Evolutionary conservation across 2,113 vertebrate species (phyloP).

Genomic region (Carassius gibelio): DNA sequence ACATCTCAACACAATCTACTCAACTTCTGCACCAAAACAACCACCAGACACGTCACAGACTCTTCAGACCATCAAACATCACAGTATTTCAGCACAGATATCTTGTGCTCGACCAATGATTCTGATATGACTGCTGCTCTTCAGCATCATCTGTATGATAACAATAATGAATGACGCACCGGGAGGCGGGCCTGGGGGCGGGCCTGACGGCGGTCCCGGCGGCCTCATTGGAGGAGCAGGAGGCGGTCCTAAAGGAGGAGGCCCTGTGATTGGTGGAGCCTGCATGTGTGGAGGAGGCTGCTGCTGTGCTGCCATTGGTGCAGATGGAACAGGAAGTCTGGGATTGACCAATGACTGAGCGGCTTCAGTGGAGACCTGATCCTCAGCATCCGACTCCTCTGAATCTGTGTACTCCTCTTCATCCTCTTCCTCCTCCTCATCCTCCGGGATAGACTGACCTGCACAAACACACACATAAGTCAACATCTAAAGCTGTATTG

Average conservation of each 20-base stretch:
- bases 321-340: slow-evolving; percentile 66
- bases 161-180: slow-evolving; percentile 69
- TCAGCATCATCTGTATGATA: background rate
- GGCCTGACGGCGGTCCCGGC: slow-evolving; percentile 91
- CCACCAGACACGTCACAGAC: background rate
- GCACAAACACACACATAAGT: slow-evolving; percentile 40
- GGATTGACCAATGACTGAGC: slow-evolving; percentile 68
- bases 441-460: slow-evolving; percentile 96
- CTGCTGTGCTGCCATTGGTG: slow-evolving; percentile 68
- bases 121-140: background rate
- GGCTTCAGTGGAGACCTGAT: slow-evolving; percentile 72
- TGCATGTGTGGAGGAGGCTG: slow-evolving; percentile 82
- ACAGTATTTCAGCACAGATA: too few relatives aligned
- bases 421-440: slow-evolving; percentile 79
- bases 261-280: slow-evolving; percentile 90
- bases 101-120: too few relatives aligned
- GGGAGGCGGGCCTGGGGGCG: slow-evolving; percentile 79
- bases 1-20: background rate
- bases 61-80: background rate
- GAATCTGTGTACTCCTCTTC: slow-evolving; percentile 90
- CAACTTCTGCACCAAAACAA: too few relatives aligned
- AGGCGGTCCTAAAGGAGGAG: slow-evolving; percentile 91
- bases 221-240: slow-evolving; percentile 91
- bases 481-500: too few relatives aligned
- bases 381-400: slow-evolving; percentile 81